Evolutionary conservation across 2,113 vertebrate species (phyloP).

Genomic region (Polypterus bichir): DNA sequence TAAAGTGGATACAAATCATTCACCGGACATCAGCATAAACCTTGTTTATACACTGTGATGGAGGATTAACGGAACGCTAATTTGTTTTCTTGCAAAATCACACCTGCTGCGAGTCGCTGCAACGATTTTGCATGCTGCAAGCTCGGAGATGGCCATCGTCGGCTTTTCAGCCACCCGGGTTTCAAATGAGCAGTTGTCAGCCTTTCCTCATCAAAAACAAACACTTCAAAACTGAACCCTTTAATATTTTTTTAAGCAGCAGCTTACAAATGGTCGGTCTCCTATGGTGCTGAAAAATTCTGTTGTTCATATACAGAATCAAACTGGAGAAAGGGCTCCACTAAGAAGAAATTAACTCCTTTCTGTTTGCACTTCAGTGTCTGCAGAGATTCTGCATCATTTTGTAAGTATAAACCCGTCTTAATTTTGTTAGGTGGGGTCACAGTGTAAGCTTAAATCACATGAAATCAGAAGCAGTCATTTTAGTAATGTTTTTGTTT

Average conservation of each 20-base stretch:
- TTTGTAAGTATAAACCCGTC: slow-evolving; percentile 7
- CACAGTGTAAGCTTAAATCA: too few species aligned
- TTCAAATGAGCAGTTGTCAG: slow-evolving; percentile 1
- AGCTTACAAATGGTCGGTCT: slow-evolving; percentile 50
- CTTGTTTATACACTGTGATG: slow-evolving; percentile 42
- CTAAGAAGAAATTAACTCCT: slow-evolving; percentile 52
- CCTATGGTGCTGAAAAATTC: slow-evolving; percentile 63
- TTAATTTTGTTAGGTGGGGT: too few species aligned
- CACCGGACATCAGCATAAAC: slow-evolving; percentile 46
- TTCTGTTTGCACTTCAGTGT: slow-evolving; percentile 50
- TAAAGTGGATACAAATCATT: slow-evolving; percentile 56
- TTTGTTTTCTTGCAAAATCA: slow-evolving; percentile 18
- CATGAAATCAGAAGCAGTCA: too few species aligned
- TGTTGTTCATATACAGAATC: slow-evolving; percentile 55
- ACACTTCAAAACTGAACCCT: slow-evolving; percentile 62
- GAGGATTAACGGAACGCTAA: slow-evolving; percentile 53
- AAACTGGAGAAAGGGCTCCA: slow-evolving; percentile 53
- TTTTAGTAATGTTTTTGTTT: too few species aligned
- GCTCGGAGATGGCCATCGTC: neutral
- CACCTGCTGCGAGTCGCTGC: slow-evolving; percentile 1
- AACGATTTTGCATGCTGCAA: neutral
- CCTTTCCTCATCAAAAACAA: slow-evolving; percentile 17
- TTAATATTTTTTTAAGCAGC: slow-evolving; percentile 32
- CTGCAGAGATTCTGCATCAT: neutral
- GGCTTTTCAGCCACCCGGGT: neutral